phyloP scores from a whole-genome alignment of 2,888 invertebrate species.

The Laspeyria flexula region DNA sequence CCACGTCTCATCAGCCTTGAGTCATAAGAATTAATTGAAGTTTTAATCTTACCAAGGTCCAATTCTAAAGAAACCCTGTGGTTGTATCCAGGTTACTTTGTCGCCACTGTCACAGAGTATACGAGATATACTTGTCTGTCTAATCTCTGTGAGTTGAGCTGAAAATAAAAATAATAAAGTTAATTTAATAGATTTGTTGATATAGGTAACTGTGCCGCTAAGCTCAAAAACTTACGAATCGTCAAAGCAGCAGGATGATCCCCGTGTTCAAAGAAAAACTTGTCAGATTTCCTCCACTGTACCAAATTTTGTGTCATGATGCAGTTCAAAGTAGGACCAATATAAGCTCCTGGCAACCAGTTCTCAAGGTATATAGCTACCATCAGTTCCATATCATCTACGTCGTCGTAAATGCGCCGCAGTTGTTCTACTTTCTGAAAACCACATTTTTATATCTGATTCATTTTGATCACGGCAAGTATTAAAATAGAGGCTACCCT shows the following conservation, averaged over 20 bases:
- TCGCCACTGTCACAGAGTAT: conserved; percentile 91
- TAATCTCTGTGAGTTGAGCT: conserved; percentile 80
- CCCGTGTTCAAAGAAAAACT: conserved; percentile 56
- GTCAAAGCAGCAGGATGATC: conserved; percentile 46
- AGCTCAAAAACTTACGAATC: conserved; percentile 46
- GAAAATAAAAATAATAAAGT: background rate
- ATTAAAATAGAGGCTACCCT: too few species aligned
- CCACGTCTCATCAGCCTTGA: too few species aligned
- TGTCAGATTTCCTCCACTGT: conserved; percentile 51
- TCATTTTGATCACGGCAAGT: too few species aligned
- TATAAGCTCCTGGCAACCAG: conserved; percentile 35
- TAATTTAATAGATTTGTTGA: too few species aligned
- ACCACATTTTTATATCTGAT: background rate
- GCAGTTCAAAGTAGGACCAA: conserved; percentile 52
- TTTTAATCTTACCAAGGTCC: conserved; percentile 35
- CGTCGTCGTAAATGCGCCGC: conserved; percentile 48
- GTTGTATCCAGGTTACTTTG: conserved; percentile 81
- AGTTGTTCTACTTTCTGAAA: conserved; percentile 51
- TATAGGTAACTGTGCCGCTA: too few species aligned
- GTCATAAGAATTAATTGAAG: too few species aligned
- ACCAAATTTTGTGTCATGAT: conserved; percentile 48
- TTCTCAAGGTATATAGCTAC: conserved; percentile 51
- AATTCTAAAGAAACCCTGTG: conserved; percentile 36
- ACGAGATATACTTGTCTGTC: conserved; percentile 89
- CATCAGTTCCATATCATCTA: conserved; percentile 55